phyloP scores from a whole-genome alignment of 1,140 invertebrate species.

The Acromyrmex heyeri region DNA sequence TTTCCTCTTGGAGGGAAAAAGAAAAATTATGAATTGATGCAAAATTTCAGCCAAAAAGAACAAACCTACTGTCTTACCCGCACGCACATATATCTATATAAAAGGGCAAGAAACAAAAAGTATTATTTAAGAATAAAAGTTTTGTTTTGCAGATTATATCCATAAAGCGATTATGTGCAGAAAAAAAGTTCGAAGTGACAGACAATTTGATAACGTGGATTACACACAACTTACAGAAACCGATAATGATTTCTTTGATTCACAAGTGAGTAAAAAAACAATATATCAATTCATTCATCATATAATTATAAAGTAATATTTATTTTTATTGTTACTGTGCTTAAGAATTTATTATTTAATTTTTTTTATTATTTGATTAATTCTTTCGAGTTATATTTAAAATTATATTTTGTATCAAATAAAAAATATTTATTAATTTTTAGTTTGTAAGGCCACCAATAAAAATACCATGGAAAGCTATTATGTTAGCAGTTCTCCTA shows the following conservation, averaged over 20 bases:
- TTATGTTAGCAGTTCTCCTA: conserved; percentile 91
- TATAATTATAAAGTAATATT: not conserved
- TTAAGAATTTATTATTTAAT: not conserved
- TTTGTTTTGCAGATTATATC: conserved; percentile 84
- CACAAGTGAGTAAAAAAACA: conserved; percentile 87
- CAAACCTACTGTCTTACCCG: too few relatives aligned
- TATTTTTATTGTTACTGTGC: not conserved
- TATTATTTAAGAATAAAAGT: not conserved
- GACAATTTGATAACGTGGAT: conserved; percentile 88
- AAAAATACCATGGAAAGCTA: conserved; percentile 94
- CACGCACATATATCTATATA: not conserved
- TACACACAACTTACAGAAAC: conserved; percentile 90
- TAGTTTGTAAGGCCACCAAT: conserved; percentile 88
- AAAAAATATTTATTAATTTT: conserved; percentile 10
- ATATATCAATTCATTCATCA: not conserved
- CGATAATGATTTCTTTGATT: conserved; percentile 91
- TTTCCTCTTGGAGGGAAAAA: too few relatives aligned
- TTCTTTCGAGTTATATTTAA: not conserved
- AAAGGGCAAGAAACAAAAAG: not conserved
- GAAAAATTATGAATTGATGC: too few relatives aligned
- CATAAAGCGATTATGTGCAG: conserved; percentile 88
- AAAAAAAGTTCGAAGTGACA: conserved; percentile 84
- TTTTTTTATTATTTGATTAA: not conserved
- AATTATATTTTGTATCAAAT: not conserved
- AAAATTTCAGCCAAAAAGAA: too few relatives aligned